Evolutionary conservation across 1,140 invertebrate species (phyloP).

Genomic region (Gryon sp.): DNA sequence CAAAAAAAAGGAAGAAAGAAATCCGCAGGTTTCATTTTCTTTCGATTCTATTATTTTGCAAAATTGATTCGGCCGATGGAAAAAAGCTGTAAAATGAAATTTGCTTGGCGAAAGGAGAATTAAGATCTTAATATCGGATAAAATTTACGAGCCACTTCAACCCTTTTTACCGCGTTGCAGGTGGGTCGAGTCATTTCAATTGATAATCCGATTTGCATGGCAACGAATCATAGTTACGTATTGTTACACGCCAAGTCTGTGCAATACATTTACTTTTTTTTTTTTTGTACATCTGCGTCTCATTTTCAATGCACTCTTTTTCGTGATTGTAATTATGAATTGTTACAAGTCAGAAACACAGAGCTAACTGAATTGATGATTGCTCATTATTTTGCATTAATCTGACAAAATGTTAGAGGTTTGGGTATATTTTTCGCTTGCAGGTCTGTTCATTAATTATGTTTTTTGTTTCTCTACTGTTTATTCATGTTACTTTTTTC

Average conservation of each 20-base stretch:
- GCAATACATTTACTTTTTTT: constrained; percentile 1
- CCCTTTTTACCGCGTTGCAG: constrained; percentile 24
- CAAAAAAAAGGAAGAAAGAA: too few relatives aligned
- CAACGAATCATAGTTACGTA: constrained; percentile 16
- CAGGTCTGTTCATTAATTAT: too few relatives aligned
- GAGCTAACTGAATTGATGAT: neutral
- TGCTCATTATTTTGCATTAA: neutral
- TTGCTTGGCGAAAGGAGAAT: constrained; percentile 4
- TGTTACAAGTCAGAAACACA: constrained; percentile 1
- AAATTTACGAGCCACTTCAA: constrained; percentile 20
- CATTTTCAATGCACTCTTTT: constrained; percentile 2
- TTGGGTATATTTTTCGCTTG: too few relatives aligned
- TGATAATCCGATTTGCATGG: constrained; percentile 41
- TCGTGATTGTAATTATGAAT: constrained; percentile 11
- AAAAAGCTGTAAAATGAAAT: constrained; percentile 2
- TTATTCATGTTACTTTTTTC: too few relatives aligned
- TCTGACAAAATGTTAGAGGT: too few relatives aligned
- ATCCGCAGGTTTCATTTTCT: constrained; percentile 17
- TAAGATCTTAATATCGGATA: constrained; percentile 7
- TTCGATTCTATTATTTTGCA: constrained; percentile 11
- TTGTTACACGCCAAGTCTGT: constrained; percentile 1
- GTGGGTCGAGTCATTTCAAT: constrained; percentile 23
- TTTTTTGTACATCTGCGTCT: neutral
- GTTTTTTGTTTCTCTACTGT: too few relatives aligned
- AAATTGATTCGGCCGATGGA: constrained; percentile 18